A percentile compares a stretch with the other conserved stretches of the same genome.
Conservation (phyloP, 2,113 vertebrate genomes). For the Pseudorectes ferrugineus region DNA sequence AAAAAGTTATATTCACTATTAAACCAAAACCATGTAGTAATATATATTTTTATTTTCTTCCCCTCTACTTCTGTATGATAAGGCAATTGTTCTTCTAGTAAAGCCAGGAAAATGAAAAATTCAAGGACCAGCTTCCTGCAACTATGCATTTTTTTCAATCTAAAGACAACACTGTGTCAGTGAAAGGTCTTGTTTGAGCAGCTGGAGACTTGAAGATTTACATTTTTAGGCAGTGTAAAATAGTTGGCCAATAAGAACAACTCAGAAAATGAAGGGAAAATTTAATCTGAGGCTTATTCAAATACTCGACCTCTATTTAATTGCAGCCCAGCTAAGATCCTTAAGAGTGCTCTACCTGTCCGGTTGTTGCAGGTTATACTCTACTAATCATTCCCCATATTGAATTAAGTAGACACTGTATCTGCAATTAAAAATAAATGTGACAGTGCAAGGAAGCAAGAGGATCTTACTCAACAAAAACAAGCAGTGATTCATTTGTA, state of each 20-base stretch:
- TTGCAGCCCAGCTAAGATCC: not conserved
- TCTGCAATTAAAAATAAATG: not conserved
- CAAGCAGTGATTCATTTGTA: not conserved
- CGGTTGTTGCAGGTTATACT: not conserved
- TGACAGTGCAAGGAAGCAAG: not conserved
- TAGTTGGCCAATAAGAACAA: not conserved
- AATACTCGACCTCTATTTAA: not conserved
- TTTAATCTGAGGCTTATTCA: not conserved
- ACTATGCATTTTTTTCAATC: not conserved
- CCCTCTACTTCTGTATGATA: not conserved
- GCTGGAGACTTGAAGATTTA: not conserved
- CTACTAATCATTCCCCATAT: not conserved
- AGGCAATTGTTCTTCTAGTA: not conserved
- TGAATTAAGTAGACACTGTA: not conserved
- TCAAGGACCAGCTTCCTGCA: not conserved
- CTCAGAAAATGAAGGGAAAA: not conserved
- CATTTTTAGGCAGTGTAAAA: not conserved
- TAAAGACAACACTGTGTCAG: not conserved
- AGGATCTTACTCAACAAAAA: not conserved
- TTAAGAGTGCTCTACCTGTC: not conserved
- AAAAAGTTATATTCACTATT: not conserved
- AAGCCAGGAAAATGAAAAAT: not conserved
- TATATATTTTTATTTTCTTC: not conserved
- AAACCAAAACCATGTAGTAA: not conserved
- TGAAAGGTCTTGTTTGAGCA: constrained; percentile 19